Percentiles rank a stretch among this genome's conserved stretches.
These are phyloP conservation scores for Drosophila infuscata DNA, from an alignment of 2,888 invertebrate genomes.

Conservation along the genomic window DNA sequence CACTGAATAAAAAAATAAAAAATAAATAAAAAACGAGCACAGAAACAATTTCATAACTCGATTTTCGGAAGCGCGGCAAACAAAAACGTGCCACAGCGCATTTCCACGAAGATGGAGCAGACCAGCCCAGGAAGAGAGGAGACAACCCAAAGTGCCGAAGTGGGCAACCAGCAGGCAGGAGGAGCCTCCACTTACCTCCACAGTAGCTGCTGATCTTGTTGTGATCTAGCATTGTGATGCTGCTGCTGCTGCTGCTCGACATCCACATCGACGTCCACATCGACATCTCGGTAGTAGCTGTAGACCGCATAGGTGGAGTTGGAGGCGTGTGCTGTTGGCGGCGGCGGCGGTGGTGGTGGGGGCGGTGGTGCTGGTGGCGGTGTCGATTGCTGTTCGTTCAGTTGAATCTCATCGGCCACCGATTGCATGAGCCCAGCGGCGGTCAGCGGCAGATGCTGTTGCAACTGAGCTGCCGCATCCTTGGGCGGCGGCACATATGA, in stretches of 20 bases:
- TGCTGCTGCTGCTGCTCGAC: constrained; percentile 50
- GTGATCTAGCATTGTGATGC: constrained; percentile 9
- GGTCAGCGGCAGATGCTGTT: constrained; percentile 49
- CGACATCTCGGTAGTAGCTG: constrained; percentile 90
- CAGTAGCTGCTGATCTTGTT: constrained; percentile 48
- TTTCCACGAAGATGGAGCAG: constrained; percentile 42
- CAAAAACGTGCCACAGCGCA: constrained; percentile 53
- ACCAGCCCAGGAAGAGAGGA: background rate
- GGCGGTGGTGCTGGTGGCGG: constrained; percentile 17
- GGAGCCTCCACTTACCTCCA: constrained; percentile 64
- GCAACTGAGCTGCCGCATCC: constrained; percentile 30
- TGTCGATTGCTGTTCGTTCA: constrained; percentile 68
- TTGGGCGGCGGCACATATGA: constrained; percentile 67
- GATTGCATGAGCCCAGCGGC: constrained; percentile 67
- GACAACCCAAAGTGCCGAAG: constrained; percentile 21
- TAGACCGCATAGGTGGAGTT: constrained; percentile 86
- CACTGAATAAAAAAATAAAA: background rate
- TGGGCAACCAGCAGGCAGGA: background rate
- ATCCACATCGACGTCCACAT: constrained; percentile 63
- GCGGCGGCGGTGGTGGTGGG: constrained; percentile 18
- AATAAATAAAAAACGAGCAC: constrained; percentile 31
- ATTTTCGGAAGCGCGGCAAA: constrained; percentile 54
- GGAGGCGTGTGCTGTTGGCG: constrained; percentile 9
- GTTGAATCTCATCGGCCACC: constrained; percentile 75
- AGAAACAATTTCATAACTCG: constrained; percentile 65